Evolutionary conservation across 1,140 invertebrate genomes (phyloP), one percentile per base, ranked within the genome.

Genomic region (Ceratina calcarata): DNA sequence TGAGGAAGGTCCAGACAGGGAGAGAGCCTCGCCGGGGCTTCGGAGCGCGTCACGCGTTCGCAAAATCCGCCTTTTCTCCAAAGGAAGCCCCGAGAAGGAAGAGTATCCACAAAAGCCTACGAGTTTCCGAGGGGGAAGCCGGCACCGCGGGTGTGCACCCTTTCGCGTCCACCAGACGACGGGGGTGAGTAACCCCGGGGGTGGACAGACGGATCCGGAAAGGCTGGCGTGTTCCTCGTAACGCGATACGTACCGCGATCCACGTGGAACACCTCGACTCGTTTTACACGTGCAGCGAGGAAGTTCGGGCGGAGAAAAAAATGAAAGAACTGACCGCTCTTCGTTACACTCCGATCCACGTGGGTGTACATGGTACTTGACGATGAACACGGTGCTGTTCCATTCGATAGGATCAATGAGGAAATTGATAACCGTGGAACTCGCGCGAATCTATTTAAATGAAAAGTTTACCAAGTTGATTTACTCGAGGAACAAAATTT

Each of bases 121-220:
- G 65, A 57, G 22, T 16, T 16, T 27, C 1, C 37, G 57, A 60
- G 66, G 58, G 69, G 76, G 66, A 83, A 70, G 27, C 68, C 82
- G 18, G 6, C 51, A 20, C 22, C 8, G 68, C 55, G 51, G 66
- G 55, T 16, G 16, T 16, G 18, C n/a, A 76, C 72, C 66, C 81
- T 84, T 82, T 64, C 69, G 64, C 49, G 45, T 69, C 64, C 45
- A 24, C 13, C 0, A 57, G 45, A 62, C 58, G 37, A 55, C n/a
- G 64, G 68, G 80, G 74, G 61, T 81, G 58, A 82, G 73, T 78
- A 83, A 83, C 74, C 69, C 68, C 55, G 24, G n/a, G 61, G 65
- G 60, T 15, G 24, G 37, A 45, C 37, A 45, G n/a, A 24, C 58
- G 53, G 45, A 58, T 60, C 49, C 79, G 66, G 64, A 60, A 76